Base-by-base conservation (phyloP, 2,888 invertebrate species). In the Scaptodrosophila latifasciaeformis region DNA sequence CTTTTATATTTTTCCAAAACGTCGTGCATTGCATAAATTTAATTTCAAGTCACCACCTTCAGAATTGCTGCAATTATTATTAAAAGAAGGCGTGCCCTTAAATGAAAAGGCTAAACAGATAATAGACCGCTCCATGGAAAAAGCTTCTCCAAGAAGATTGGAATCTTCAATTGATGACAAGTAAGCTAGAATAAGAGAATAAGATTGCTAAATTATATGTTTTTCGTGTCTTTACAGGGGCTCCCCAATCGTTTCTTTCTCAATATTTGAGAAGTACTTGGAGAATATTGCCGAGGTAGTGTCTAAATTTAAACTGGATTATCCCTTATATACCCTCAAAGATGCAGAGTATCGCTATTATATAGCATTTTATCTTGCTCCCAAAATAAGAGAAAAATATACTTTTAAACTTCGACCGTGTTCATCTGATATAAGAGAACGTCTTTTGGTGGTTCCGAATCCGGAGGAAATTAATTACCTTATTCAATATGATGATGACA, bases 361-460 rank as follows among this genome's bases (percentile, higher is more conserved):
- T 21, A 37, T 67, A 13, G 51, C 21, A 0, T 70, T 68, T 17
- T 70, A 70, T 30, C 13, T 59, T 12, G 55, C 30, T 1, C 69
- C 69, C 2, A 51, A 62, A 31, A 65, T 70, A 10, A 64, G 70
- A 1, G n/a, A 65, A 1, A 43, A 18, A 13, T 62, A 51, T 12
- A 3, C 30, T 0, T 53, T 43, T 2, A 4, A 29, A 2, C 4
- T 70, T 1, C 17, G 10, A 2, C 35, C 45, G 0, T 62, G 69
- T 7, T 37, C 51, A 2, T 1, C 15, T 0, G 5, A 17, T 0
- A 17, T 69, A 39, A 44, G 10, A 1, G 10, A 55, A 0, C 57
- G 42, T 1, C 9, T 70, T 10, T 49, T 69, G 0, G 42, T 40
- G 0, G 1, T 69, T 2, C 71, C 70, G 2, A 46, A 3, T 3